Percentiles rank a stretch among this genome's conserved stretches.
phyloP scores from a whole-genome alignment of 2,113 vertebrate species.

The Barbus barbus region DNA sequence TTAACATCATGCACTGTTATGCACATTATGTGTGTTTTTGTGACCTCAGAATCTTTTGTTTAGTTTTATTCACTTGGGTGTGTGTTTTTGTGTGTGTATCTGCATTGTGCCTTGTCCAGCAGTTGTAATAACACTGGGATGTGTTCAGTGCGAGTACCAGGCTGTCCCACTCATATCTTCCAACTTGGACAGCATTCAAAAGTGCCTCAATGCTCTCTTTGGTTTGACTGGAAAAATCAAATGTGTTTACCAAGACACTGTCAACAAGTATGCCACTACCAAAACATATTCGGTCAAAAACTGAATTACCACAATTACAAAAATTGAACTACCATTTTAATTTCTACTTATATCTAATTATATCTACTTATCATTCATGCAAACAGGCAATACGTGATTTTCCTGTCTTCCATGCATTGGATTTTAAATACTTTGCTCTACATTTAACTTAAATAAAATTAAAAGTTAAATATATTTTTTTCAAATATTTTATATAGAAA shows the following conservation, averaged over 20 bases:
- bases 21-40: background rate
- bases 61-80: background rate
- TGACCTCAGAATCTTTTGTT: background rate
- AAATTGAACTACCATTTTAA: no score
- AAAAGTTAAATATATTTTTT: no score
- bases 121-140: background rate
- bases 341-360: no score
- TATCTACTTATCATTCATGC: no score
- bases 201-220: background rate
- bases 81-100: background rate
- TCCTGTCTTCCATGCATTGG: no score
- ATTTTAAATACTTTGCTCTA: no score
- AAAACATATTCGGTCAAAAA: no score
- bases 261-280: background rate
- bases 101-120: constrained; percentile 46
- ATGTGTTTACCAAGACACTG: background rate
- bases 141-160: constrained; percentile 39
- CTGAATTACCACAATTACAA: no score
- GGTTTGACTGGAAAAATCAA: background rate
- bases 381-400: no score
- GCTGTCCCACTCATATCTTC: constrained; percentile 2
- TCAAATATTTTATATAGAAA: no score
- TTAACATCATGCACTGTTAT: no score
- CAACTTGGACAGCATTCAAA: background rate
- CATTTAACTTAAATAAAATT: no score